Percentiles rank a stretch among this genome's conserved stretches.
Evolutionary conservation across 2,113 vertebrate species (phyloP).

Genomic region (Tringa solitaria): DNA sequence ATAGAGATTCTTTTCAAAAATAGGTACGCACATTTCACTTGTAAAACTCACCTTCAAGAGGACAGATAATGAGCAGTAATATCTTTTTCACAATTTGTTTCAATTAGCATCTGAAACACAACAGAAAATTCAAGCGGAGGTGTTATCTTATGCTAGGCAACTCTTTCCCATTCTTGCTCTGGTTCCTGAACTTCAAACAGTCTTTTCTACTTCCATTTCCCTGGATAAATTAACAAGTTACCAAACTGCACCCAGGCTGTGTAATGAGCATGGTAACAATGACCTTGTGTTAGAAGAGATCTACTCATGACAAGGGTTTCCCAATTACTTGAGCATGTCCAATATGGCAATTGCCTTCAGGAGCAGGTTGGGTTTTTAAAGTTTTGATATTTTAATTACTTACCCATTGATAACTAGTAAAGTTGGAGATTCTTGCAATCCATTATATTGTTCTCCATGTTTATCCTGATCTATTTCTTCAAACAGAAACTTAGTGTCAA

Average conservation of each 20-base stretch:
- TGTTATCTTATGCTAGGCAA: background rate
- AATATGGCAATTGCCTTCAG: background rate
- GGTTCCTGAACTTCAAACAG: background rate
- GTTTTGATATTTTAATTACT: background rate
- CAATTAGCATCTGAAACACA: background rate
- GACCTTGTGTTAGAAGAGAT: background rate
- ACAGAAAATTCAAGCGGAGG: background rate
- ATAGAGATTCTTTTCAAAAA: background rate
- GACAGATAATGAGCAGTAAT: background rate
- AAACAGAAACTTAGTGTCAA: background rate
- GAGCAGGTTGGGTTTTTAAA: accelerated
- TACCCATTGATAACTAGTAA: background rate
- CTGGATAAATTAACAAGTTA: background rate
- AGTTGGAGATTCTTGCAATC: background rate
- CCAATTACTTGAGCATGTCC: background rate
- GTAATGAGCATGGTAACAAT: too few relatives aligned
- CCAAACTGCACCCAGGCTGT: background rate
- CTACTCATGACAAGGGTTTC: background rate
- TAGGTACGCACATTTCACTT: background rate
- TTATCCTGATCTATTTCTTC: background rate
- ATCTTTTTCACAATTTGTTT: background rate
- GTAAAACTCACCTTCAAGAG: background rate
- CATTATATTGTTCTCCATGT: background rate
- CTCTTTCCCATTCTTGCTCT: background rate
- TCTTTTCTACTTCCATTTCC: background rate